phyloP scores from a whole-genome alignment of 2,113 vertebrate species.

The Macquaria australasica region DNA sequence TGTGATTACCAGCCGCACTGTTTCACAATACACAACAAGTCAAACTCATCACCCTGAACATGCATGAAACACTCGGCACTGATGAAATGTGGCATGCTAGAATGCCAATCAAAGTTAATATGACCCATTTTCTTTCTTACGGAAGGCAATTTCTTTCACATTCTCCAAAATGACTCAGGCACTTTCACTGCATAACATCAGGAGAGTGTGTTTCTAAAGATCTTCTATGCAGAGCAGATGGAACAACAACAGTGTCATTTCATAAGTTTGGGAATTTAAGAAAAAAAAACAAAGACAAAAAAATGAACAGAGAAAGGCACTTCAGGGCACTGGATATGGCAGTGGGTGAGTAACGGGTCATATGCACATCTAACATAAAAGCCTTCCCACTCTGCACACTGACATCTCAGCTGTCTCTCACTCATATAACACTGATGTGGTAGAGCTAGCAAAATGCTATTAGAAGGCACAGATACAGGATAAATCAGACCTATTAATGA shows the following conservation, averaged over 20 bases:
- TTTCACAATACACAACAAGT: background rate
- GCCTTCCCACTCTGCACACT: background rate
- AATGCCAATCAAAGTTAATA: constrained; percentile 51
- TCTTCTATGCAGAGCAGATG: background rate
- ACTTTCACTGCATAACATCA: constrained; percentile 40
- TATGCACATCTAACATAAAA: background rate
- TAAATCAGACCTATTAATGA: background rate
- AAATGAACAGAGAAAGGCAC: constrained; percentile 72
- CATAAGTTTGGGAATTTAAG: background rate
- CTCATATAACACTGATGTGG: constrained; percentile 17
- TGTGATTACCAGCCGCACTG: background rate
- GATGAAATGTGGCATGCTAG: constrained; percentile 40
- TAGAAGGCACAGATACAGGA: constrained; percentile 48
- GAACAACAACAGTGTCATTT: constrained; percentile 30
- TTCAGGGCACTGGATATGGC: constrained; percentile 67
- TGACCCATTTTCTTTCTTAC: constrained; percentile 30
- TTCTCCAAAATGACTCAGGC: constrained; percentile 39
- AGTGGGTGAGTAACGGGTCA: constrained; percentile 45
- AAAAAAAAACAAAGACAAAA: constrained; percentile 3
- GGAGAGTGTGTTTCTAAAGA: constrained; percentile 21
- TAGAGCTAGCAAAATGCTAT: background rate
- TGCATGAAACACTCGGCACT: constrained; percentile 10
- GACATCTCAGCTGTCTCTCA: background rate
- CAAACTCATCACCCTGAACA: background rate
- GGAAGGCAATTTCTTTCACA: constrained; percentile 35